Evolutionary conservation across 2,797 vertebrate genomes (phyloP).

Genomic region (Xenops minutus): DNA sequence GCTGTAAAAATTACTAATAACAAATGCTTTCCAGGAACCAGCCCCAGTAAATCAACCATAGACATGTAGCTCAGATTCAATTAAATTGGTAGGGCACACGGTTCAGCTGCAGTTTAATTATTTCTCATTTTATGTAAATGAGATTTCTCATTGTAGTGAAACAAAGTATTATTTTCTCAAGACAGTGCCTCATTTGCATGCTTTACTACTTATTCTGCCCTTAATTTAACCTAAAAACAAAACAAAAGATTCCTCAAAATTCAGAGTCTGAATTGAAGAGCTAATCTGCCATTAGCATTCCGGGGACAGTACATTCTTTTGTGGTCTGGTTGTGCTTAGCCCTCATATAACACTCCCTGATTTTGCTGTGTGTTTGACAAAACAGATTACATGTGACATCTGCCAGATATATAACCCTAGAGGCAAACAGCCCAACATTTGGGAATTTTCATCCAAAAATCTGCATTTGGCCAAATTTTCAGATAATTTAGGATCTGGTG

Average conservation of each 20-base stretch:
- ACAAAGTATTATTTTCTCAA: slow-evolving; percentile 23
- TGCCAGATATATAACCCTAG: background rate
- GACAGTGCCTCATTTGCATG: slow-evolving; percentile 8
- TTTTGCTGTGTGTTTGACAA: background rate
- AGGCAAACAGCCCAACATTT: background rate
- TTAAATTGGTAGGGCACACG: slow-evolving; percentile 31
- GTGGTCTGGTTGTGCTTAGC: background rate
- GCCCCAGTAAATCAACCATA: background rate
- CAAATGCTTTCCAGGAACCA: slow-evolving; percentile 48
- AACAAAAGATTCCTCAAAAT: slow-evolving; percentile 4
- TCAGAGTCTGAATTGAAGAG: background rate
- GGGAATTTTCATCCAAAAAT: background rate
- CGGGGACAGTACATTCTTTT: background rate
- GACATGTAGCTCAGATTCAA: slow-evolving; percentile 17
- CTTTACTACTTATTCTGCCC: background rate
- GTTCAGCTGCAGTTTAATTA: slow-evolving; percentile 57
- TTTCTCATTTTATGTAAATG: slow-evolving; percentile 56
- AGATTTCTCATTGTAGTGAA: slow-evolving; percentile 23
- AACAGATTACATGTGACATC: background rate
- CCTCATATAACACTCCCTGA: background rate
- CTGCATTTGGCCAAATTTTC: background rate
- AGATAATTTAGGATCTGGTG: background rate
- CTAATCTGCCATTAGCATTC: background rate
- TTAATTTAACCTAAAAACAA: slow-evolving; percentile 20
- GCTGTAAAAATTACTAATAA: slow-evolving; percentile 8